Base-by-base conservation (phyloP, 2,888 invertebrate species). In the Mechanitis messenoides region DNA sequence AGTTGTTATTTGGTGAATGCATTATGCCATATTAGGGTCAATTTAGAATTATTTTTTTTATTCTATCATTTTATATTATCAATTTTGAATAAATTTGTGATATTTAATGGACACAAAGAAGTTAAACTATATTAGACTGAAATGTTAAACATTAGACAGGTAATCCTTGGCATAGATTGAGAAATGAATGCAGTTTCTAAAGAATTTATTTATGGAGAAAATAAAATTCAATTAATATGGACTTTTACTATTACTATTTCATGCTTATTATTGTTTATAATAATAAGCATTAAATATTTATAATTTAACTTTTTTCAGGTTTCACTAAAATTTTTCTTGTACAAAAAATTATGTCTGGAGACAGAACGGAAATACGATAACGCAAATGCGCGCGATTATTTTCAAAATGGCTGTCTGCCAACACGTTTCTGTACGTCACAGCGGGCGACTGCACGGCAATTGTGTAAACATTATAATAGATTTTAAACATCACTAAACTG, bases 371-470 rank as follows among this genome's bases (percentile, higher is more conserved):
- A 83, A 75, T 71, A 69, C 68, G 67, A 75, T 74, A 69, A 72
- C 66, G 64, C 67, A 61, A 64, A 74, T 76, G 76, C 72, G 72
- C 76, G 70, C 62, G 75, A 75, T 79, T 83, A 85, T 84, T 85
- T 85, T 77, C 71, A 80, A 77, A 67, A 80, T 87, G 85, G 87
- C 84, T 53, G 63, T 53, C 53, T 75, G 85, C 86, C 87, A 86
- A 77, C 60, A 62, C 59, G 63, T 64, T 62, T 59, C 62, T 58
- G 55, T 65, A 69, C 71, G 71, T 71, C 70, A 72, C 58, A 46
- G 53, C 62, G 67, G 67, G 65, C 66, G 68, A 61, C 63, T 56
- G 66, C 65, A 56, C 46, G 38, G 53, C 42, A 42, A 42, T 64
- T 68, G 65, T 70, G 71, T 68, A 69, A 70, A 69, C 59, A 66